These are phyloP conservation scores for Parnassius mnemosyne DNA, from an alignment of 2,888 invertebrate species.

Conservation along the genomic window DNA sequence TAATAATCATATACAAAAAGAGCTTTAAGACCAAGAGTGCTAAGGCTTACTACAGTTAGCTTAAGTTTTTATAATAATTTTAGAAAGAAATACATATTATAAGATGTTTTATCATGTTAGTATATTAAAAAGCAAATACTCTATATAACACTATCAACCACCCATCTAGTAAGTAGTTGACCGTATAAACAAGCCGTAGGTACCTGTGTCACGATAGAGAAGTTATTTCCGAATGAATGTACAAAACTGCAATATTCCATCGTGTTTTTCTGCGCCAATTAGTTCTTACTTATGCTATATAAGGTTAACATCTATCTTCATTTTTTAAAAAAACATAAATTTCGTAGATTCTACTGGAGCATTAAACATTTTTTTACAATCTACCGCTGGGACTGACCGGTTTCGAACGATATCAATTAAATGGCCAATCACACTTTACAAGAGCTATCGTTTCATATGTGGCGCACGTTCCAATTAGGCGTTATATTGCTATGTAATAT, in stretches of 20 bases:
- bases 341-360: conserved; percentile 17
- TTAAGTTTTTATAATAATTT: no score
- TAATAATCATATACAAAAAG: no score
- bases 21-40: no score
- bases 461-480: conserved; percentile 71
- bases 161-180: no score
- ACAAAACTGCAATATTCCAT: not conserved
- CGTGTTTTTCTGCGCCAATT: not conserved
- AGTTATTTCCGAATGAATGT: not conserved
- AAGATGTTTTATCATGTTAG: no score
- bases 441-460: conserved; percentile 45
- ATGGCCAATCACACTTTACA: conserved; percentile 48
- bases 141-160: no score
- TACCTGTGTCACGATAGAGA: no score
- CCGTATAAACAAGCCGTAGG: no score
- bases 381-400: conserved; percentile 30
- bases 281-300: not conserved
- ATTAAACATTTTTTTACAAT: conserved; percentile 9
- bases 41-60: no score
- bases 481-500: conserved; percentile 66
- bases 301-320: conserved; percentile 7
- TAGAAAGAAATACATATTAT: no score
- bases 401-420: conserved; percentile 46
- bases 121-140: no score
- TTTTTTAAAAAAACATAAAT: conserved; percentile 9